Conservation (phyloP, 2,888 invertebrate genomes). For the Zhengitettix transpicula region DNA sequence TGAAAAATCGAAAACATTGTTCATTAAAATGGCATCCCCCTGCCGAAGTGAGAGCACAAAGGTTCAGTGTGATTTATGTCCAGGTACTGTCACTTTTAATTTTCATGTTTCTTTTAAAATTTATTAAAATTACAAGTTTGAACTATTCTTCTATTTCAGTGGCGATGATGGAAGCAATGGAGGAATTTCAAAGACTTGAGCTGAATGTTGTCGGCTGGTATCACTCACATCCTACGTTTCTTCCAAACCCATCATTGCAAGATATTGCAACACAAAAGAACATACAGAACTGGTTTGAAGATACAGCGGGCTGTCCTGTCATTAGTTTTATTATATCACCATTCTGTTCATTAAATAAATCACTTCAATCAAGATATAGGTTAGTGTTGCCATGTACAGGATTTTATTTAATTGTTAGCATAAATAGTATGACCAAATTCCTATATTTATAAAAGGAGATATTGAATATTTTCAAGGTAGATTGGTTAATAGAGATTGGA, state of each 20-base stretch:
- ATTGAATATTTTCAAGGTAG: background rate
- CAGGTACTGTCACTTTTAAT: constrained; percentile 29
- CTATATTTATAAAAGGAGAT: background rate
- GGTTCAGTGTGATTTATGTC: constrained; percentile 65
- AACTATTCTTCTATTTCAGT: constrained; percentile 22
- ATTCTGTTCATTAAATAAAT: constrained; percentile 35
- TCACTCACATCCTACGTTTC: constrained; percentile 60
- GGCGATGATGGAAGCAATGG: constrained; percentile 44
- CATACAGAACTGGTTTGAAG: constrained; percentile 37
- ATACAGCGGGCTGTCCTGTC: constrained; percentile 34
- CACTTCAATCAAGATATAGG: constrained; percentile 35
- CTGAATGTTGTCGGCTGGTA: constrained; percentile 51
- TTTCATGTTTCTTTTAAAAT: background rate
- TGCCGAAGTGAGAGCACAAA: constrained; percentile 45
- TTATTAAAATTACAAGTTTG: background rate
- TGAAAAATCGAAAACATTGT: constrained; percentile 22
- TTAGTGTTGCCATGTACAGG: constrained; percentile 11
- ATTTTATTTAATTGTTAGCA: too few species aligned
- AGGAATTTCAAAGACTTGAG: constrained; percentile 31
- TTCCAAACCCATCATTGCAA: constrained; percentile 47
- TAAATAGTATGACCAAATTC: too few species aligned
- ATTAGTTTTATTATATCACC: constrained; percentile 49
- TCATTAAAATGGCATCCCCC: constrained; percentile 38
- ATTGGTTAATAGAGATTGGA: too few species aligned
- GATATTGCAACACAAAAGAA: constrained; percentile 49